Evolutionary conservation across 2,113 vertebrate species (phyloP).

Genomic region (Dipodomys stephensi): DNA sequence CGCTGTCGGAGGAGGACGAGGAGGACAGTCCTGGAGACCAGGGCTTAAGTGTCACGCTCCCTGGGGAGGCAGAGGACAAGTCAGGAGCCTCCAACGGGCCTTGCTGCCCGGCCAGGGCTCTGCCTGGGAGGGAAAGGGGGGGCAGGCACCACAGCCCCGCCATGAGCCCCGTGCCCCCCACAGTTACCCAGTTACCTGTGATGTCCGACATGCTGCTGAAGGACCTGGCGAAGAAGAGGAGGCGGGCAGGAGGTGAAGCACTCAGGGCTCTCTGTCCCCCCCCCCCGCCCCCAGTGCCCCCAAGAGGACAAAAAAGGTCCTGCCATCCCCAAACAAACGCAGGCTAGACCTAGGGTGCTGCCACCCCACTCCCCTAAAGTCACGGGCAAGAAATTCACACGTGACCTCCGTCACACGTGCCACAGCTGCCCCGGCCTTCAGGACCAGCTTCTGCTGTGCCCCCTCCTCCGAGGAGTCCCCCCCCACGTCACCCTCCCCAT

Average conservation of each 20-base stretch:
- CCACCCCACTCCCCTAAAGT: not conserved
- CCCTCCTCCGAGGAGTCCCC: not conserved
- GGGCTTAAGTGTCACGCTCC: conserved; percentile 78
- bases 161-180: not conserved
- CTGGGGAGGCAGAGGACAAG: conserved; percentile 4
- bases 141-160: too few species aligned
- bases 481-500: not conserved
- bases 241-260: not conserved
- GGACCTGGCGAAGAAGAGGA: conserved; percentile 79
- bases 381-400: not conserved
- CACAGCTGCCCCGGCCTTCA: not conserved
- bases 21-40: conserved; percentile 81
- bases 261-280: not conserved
- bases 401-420: not conserved
- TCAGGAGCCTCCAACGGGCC: not conserved
- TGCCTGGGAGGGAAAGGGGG: not conserved
- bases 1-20: conserved; percentile 69
- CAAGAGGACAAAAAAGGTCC: fast-evolving
- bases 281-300: not conserved
- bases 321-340: not conserved
- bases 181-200: conserved; percentile 86
- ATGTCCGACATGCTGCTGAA: conserved; percentile 88
- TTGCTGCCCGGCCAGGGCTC: not conserved
- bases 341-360: not conserved
- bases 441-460: not conserved